Conservation (phyloP, 1,140 invertebrate genomes). For the Drosophila gunungcola region DNA sequence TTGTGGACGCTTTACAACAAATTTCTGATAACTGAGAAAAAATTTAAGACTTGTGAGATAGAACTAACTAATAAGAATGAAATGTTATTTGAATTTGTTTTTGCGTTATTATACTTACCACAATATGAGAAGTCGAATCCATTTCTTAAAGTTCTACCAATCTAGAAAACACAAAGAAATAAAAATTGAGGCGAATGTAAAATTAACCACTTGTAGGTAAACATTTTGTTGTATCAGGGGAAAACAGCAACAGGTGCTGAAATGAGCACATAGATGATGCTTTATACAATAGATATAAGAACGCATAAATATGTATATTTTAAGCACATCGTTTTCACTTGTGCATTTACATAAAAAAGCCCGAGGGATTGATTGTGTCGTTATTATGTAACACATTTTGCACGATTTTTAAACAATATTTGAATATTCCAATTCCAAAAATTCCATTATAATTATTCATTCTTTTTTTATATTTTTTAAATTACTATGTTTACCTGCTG, state of each 20-base stretch:
- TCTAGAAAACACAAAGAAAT: constrained; percentile 10
- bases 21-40: too few relatives aligned
- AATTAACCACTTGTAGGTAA: too few relatives aligned
- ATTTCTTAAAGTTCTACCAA: constrained; percentile 30
- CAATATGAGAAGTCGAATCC: constrained; percentile 40
- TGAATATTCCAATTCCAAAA: too few relatives aligned
- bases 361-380: not conserved
- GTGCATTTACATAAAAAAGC: not conserved
- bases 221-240: not conserved
- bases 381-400: not conserved
- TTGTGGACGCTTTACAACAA: too few relatives aligned
- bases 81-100: too few relatives aligned
- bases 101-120: constrained; percentile 27
- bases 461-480: constrained; percentile 8
- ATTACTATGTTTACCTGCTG: not conserved
- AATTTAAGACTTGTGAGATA: too few relatives aligned
- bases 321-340: not conserved
- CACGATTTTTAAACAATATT: not conserved
- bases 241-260: constrained; percentile 29
- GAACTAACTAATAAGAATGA: too few relatives aligned
- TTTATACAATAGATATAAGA: too few relatives aligned
- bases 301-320: too few relatives aligned
- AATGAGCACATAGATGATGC: not conserved
- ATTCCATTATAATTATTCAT: not conserved
- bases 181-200: not conserved